phyloP scores from a whole-genome alignment of 2,797 vertebrate species.

The Gobio occitaniae region DNA sequence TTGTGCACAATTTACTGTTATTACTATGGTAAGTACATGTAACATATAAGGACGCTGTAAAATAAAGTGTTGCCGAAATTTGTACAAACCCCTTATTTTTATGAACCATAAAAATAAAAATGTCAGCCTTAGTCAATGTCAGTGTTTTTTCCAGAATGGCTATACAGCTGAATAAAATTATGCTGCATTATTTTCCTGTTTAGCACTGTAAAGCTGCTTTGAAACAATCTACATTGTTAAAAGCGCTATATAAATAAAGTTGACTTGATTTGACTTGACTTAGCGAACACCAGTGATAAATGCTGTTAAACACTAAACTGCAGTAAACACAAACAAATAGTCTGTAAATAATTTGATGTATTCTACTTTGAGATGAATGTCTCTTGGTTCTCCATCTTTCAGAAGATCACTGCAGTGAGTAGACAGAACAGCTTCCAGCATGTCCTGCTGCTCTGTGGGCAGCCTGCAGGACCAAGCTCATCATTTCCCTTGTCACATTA shows the following conservation, averaged over 20 bases:
- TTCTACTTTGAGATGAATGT: neutral
- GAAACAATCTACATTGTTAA: no score
- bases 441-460: neutral
- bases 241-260: no score
- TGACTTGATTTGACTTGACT: no score
- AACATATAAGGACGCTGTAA: no score
- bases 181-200: no score
- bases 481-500: slow-evolving; percentile 23
- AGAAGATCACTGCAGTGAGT: neutral
- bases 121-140: neutral
- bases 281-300: neutral
- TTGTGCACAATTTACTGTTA: no score
- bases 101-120: neutral
- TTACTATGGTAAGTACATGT: no score
- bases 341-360: neutral
- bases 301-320: neutral
- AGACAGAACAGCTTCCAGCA: slow-evolving; percentile 11
- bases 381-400: neutral
- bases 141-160: no score
- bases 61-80: neutral
- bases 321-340: neutral
- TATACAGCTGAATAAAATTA: no score
- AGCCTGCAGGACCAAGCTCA: slow-evolving; percentile 19
- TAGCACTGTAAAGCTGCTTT: no score
- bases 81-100: neutral